Evolutionary conservation across 2,888 invertebrate species (phyloP), one percentile per base, ranked within the genome.

Genomic region (Kuschelorhynchus macadamiae): DNA sequence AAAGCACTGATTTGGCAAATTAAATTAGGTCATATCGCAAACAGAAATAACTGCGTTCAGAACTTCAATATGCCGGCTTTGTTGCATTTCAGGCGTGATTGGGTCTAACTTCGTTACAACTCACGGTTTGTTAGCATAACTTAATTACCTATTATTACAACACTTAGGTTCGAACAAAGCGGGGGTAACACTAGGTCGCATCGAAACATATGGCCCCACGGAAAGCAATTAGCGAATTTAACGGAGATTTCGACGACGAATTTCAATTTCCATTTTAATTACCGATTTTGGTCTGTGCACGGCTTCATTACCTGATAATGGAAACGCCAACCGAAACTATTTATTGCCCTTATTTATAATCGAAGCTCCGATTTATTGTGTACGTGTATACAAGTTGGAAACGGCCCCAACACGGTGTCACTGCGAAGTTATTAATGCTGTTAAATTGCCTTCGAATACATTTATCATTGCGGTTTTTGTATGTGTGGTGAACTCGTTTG

Each of bases 251-350:
- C 47, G 20, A 47, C 41, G 46, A 60, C 60, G 42, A 47, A 63
- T 63, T 56, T 63, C 56, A 53, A 49, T 63, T 63, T 63, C 47
- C 36, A 55, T 56, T 63, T 63, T 55, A 56, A 56, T 63, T 56
- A 63, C 20, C 20, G 20, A 46, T 14, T 39, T 63, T 46, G n/a
- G 53, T 20, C 18, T 32, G n/a, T 25, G 42, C 30, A 44, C 16
- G 30, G 62, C 52, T 52, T 52, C 62, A 53, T 62, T 52, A 62
- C 61, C 62, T 62, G 50, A 39, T 50, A 52, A 52, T 44, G 44
- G 32, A 52, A 52, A 42, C 44, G 50, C 52, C 50, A 42, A 46
- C 30, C 52, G 18, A 16, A 33, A 52, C 62, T 62, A 62, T 62
- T 52, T 62, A 62, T 62, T 62, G 33, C 52, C 44, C 53, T 62